Percentiles rank a stretch among this genome's conserved stretches.
Conservation (phyloP, 2,113 vertebrate genomes). For the Anguilla japonica region DNA sequence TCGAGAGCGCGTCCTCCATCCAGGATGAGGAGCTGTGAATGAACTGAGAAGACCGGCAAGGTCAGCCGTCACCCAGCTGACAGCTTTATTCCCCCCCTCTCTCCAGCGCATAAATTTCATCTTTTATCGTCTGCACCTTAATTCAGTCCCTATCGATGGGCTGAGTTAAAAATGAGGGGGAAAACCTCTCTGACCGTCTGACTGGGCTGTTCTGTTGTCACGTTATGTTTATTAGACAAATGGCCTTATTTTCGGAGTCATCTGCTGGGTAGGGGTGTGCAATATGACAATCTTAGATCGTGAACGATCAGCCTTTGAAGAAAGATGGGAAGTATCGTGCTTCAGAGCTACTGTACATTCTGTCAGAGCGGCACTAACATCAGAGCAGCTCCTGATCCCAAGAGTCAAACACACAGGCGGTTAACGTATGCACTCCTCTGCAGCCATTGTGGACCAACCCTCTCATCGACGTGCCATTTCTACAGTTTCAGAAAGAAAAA, state of each 20-base stretch:
- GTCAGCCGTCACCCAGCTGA: constrained; percentile 67
- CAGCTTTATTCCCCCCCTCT: constrained; percentile 66
- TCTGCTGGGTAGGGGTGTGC: constrained; percentile 7
- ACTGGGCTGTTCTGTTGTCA: constrained; percentile 45
- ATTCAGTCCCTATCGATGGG: constrained; percentile 48
- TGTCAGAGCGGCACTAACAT: neutral
- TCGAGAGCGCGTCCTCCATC: constrained; percentile 33
- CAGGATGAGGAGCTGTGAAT: constrained; percentile 49
- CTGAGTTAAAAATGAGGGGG: constrained; percentile 40
- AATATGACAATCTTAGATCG: no score
- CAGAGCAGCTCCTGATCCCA: constrained; percentile 29
- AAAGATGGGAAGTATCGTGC: constrained; percentile 7
- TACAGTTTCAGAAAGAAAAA: constrained; percentile 40
- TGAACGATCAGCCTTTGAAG: no score
- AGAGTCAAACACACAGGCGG: constrained; percentile 31
- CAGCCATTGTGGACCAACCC: constrained; percentile 51
- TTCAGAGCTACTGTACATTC: neutral
- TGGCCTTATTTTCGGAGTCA: constrained; percentile 46
- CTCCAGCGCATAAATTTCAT: constrained; percentile 56
- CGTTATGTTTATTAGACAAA: constrained; percentile 51
- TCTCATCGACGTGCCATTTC: constrained; percentile 47
- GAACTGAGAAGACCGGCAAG: constrained; percentile 60
- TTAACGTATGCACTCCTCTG: constrained; percentile 44
- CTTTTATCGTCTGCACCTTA: constrained; percentile 66
- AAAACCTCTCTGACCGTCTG: constrained; percentile 52